Evolutionary conservation across 53 echinoderm and acorn worm genomes (phyloP), one percentile per base, ranked within the genome.

Genomic region (Pentamera pediparva): DNA sequence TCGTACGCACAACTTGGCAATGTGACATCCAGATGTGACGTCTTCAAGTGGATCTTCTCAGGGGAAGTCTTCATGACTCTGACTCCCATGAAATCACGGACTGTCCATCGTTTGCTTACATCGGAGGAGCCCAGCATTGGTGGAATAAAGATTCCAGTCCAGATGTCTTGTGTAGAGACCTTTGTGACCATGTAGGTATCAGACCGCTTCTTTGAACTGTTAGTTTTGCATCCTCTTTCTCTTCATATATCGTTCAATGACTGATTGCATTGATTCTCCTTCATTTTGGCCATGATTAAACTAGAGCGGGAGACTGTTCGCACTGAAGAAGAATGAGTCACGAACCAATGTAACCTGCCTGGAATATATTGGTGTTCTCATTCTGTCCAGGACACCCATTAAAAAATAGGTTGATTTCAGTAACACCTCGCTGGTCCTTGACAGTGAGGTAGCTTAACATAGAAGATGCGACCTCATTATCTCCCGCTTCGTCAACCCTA

Each of bases 311-410:
- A 69, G 19, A 21, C n/a, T n/a, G n/a, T n/a, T n/a, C n/a, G n/a
- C n/a, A n/a, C n/a, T n/a, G n/a, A n/a, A n/a, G n/a, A n/a, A n/a
- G n/a, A n/a, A n/a, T n/a, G n/a, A n/a, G n/a, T n/a, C n/a, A n/a
- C n/a, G n/a, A n/a, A n/a, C n/a, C n/a, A n/a, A n/a, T n/a, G n/a
- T n/a, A n/a, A n/a, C n/a, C n/a, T n/a, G n/a, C n/a, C n/a, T n/a
- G n/a, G n/a, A 85, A 81, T 25, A 89, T 53, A 58, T 85, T 48
- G 0, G 69, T 67, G 62, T 80, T 89, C 61, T 84, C 81, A 43
- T 88, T 85, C 47, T 89, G 89, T 4, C 89, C 85, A 4, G 27
- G 31, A 48, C 85, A 85, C 3, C 85, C 89, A 79, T 89, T 82
- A n/a, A 59, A 33, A 39, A 89, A 85, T 7, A 85, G 59, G 13